Base-by-base conservation (phyloP, 2,797 vertebrate genomes). In the Pempheris klunzingeri region DNA sequence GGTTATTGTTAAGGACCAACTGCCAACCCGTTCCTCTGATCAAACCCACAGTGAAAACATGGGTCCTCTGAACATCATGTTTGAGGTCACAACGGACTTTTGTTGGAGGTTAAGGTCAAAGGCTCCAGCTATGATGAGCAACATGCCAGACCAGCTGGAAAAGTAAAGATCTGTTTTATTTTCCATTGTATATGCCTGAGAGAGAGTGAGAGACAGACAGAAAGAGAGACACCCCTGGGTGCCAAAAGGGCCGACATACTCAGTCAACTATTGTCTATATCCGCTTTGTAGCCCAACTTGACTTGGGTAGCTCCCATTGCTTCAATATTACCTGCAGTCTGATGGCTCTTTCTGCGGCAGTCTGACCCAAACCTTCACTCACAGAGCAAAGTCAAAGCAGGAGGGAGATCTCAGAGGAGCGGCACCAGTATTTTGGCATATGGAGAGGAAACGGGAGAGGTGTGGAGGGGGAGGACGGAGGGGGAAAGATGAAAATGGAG, bases 21-120 rank as follows among this genome's bases (percentile, higher is more conserved):
- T 60, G 58, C 38, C 18, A 54, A 26, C 62, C 34, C 46, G 17
- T 41, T 59, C n/a, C 34, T 61, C 62, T 47, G 73, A 76, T 71
- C 38, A 57, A 47, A 53, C 49, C 57, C 69, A 54, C 52, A 68
- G 20, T n/a, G 38, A 71, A 61, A 66, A 79, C 43, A 80, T 41
- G 65, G 17, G 52, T 52, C 55, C 46, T 66, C n/a, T 7, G 2
- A 65, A 71, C 52, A 12, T 67, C 32, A 32, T 70, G 70, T 62
- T 69, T 64, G 54, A 80, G 72, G 57, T 77, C 24, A 24, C 49
- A 82, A 72, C 18, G 67, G 57, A 61, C 54, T 80, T 80, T 72
- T 69, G 65, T 70, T 65, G 18, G 34, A 89, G 82, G 79, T 86
- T 26, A 53, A 74, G 77, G 85, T 86, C 81, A 89, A 86, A 80